Percentiles rank a stretch among this genome's conserved stretches.
phyloP scores from a whole-genome alignment of 1,140 invertebrate genomes.

The Belonocnema kinseyi region DNA sequence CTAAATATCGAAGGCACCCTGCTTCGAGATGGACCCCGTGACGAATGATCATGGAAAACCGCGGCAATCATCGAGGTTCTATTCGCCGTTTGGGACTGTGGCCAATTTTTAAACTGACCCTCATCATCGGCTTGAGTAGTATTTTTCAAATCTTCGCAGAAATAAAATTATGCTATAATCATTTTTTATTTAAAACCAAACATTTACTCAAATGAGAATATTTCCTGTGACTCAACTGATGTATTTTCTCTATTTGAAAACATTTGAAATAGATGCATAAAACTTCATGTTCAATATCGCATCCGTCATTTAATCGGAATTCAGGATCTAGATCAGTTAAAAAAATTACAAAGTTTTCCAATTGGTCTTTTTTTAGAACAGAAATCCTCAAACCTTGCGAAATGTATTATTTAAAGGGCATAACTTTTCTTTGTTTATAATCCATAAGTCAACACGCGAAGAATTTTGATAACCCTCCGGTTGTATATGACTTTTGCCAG shows the following conservation, averaged over 20 bases:
- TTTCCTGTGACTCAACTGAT: no score
- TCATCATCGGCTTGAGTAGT: not conserved
- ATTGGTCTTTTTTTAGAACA: no score
- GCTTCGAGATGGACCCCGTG: slow-evolving; percentile 17
- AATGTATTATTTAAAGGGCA: not conserved
- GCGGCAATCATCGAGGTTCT: slow-evolving; percentile 2
- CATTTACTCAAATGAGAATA: no score
- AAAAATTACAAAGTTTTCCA: no score
- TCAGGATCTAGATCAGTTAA: no score
- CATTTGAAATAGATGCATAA: no score
- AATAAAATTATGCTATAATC: not conserved
- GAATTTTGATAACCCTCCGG: slow-evolving; percentile 39
- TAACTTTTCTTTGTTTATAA: slow-evolving; percentile 52
- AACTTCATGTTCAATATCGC: no score
- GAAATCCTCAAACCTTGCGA: no score
- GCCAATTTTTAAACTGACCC: slow-evolving; percentile 20
- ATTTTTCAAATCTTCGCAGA: not conserved
- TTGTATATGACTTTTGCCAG: not conserved
- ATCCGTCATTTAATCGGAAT: no score
- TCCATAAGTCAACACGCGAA: slow-evolving; percentile 53
- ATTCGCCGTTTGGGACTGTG: not conserved
- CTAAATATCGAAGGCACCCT: not conserved
- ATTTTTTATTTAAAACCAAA: no score
- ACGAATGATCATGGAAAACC: slow-evolving; percentile 25
- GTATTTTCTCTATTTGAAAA: no score